Evolutionary conservation across 2,888 invertebrate genomes (phyloP), one percentile per base, ranked within the genome.

Genomic region (Pimpla rufipes): DNA sequence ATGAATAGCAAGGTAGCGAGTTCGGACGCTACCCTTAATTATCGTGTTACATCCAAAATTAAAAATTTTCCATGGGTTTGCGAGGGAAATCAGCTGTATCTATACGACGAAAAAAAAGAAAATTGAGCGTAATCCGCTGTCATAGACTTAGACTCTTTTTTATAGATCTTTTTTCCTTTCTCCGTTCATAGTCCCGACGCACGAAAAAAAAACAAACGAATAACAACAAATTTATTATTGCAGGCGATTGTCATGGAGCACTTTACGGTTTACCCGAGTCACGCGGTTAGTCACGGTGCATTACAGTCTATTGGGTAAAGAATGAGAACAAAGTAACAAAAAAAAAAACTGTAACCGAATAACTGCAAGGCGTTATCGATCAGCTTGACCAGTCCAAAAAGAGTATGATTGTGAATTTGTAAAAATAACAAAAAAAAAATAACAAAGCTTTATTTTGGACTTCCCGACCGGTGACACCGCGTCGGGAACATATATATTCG

Each of bases 61-160:
- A 81, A 62, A 76, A 74, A 66, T 77, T 70, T 74, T 67, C 67
- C 59, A 84, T 67, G 57, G 74, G 71, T 50, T 37, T 35, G 45
- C 64, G 68, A 74, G 40, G 45, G 52, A 76, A 79, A 79, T 73
- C 71, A 50, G 71, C 66, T 82, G 59, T 79, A 66, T 79, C 70
- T 79, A 47, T 45, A 57, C 62, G 55, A 50, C 57, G 66, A 80
- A 16, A 55, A 57, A 74, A 35, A 78, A n/a, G n/a, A n/a, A n/a
- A 62, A 68, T 70, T 74, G 77, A 76, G 70, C 79, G 81, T 79
- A n/a, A 76, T 79, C 70, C 62, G 68, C 71, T 77, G n/a, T 74
- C 59, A 55, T 59, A 79, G 59, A 67, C 70, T 45, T 79, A 84
- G 62, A 55, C 21, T 75, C 37, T 74, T 66, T 71, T 74, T 42